phyloP scores from a whole-genome alignment of 2,888 invertebrate species.

The Ophion costatus region DNA sequence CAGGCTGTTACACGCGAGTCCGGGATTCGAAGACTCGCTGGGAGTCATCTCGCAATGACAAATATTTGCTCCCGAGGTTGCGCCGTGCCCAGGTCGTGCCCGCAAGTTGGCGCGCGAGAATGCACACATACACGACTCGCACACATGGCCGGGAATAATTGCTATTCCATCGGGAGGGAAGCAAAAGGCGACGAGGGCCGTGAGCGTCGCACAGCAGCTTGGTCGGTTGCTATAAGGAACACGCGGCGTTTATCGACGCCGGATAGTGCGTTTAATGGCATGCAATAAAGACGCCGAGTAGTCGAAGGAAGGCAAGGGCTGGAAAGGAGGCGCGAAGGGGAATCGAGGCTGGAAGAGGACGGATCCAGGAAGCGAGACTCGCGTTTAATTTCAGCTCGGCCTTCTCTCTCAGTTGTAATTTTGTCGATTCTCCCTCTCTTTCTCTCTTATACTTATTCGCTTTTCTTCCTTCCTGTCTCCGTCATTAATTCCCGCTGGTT shows the following conservation, averaged over 20 bases:
- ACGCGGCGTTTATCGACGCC: conserved; percentile 36
- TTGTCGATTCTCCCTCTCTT: not conserved
- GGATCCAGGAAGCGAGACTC: conserved; percentile 45
- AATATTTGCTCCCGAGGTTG: conserved; percentile 65
- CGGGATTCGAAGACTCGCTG: conserved; percentile 11
- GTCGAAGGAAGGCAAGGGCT: conserved; percentile 6
- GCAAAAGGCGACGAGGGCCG: conserved; percentile 35
- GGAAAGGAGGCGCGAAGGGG: conserved; percentile 1
- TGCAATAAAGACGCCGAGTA: conserved; percentile 53
- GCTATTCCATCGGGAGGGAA: conserved; percentile 47
- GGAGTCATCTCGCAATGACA: conserved; percentile 59
- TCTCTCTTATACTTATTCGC: conserved; percentile 1
- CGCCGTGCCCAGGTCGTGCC: conserved; percentile 66
- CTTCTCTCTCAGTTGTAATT: conserved; percentile 16
- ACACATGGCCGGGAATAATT: conserved; percentile 20
- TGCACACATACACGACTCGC: conserved; percentile 22
- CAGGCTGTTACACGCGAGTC: not conserved
- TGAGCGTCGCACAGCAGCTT: conserved; percentile 32
- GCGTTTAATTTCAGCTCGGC: conserved; percentile 45
- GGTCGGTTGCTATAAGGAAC: conserved; percentile 37
- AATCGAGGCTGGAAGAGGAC: conserved; percentile 38
- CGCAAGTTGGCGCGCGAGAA: conserved; percentile 29
- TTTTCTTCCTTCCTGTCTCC: conserved; percentile 13
- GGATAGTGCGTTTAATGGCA: conserved; percentile 58
- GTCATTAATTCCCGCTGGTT: conserved; percentile 37